A percentile compares a stretch with the other conserved stretches of the same genome.
These are phyloP conservation scores for Manis crassicaudata DNA, from an alignment of 2,797 vertebrate species.

Conservation along the genomic window DNA sequence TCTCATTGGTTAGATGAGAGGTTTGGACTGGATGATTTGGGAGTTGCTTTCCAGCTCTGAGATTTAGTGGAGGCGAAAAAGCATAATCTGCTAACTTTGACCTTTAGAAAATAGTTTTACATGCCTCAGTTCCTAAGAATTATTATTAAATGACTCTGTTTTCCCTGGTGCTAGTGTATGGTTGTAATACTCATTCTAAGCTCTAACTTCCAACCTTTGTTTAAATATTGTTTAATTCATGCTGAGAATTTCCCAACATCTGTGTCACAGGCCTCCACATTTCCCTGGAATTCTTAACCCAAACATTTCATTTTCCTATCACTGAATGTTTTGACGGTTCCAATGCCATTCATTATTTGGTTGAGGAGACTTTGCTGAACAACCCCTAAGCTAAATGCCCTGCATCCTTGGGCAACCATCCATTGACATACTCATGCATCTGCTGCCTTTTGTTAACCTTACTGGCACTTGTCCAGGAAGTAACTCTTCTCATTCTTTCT, in stretches of 20 bases:
- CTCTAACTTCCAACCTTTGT: background rate
- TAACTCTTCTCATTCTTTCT: background rate
- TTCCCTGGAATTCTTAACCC: background rate
- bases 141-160: background rate
- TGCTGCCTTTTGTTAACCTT: background rate
- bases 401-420: background rate
- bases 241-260: slow-evolving; percentile 1
- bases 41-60: background rate
- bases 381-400: background rate
- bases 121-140: background rate
- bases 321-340: background rate
- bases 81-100: background rate
- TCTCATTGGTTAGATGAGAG: slow-evolving; percentile 18
- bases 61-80: background rate
- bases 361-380: slow-evolving; percentile 28
- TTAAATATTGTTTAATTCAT: background rate
- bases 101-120: slow-evolving; percentile 23
- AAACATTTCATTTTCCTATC: slow-evolving; percentile 23
- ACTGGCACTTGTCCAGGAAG: background rate
- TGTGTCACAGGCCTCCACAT: background rate
- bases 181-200: background rate
- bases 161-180: background rate
- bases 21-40: background rate
- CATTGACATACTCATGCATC: slow-evolving; percentile 14
- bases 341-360: background rate